A percentile compares a stretch with the other conserved stretches of the same genome.
phyloP scores from a whole-genome alignment of 2,888 invertebrate species.

The Nomada ferruginata region DNA sequence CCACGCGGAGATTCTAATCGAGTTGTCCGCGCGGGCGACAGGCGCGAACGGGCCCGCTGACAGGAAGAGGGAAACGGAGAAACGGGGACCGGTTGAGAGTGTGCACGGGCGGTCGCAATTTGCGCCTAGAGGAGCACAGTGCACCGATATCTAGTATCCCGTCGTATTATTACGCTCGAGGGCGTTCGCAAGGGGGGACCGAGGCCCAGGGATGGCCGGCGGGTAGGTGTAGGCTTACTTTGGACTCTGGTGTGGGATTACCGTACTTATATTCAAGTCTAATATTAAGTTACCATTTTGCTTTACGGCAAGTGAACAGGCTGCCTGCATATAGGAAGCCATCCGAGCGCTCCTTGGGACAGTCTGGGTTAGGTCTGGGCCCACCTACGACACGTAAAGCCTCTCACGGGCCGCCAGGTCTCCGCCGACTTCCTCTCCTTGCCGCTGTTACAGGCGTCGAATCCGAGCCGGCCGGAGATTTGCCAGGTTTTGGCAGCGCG shows the following conservation, averaged over 20 bases:
- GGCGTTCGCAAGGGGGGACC: slow-evolving; percentile 69
- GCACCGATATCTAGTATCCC: slow-evolving; percentile 78
- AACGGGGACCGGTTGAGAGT: slow-evolving; percentile 15
- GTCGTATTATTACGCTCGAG: slow-evolving; percentile 78
- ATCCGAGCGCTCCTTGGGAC: slow-evolving; percentile 82
- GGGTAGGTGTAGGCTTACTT: slow-evolving; percentile 83
- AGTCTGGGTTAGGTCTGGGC: slow-evolving; percentile 80
- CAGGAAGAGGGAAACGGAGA: slow-evolving; percentile 25
- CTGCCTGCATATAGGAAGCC: slow-evolving; percentile 84
- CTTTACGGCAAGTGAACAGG: slow-evolving; percentile 84
- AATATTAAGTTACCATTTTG: slow-evolving; percentile 84
- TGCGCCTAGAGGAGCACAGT: slow-evolving; percentile 68
- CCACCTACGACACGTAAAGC: slow-evolving; percentile 75
- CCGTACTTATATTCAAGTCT: slow-evolving; percentile 83
- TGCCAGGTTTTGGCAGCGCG: too few relatives aligned
- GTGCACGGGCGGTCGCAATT: slow-evolving; percentile 72
- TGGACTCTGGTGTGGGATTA: slow-evolving; percentile 83
- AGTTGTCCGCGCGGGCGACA: slow-evolving; percentile 7
- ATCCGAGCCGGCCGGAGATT: too few relatives aligned
- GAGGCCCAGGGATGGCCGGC: slow-evolving; percentile 67
- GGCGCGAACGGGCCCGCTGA: slow-evolving; percentile 9
- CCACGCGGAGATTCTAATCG: background rate
- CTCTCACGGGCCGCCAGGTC: slow-evolving; percentile 13
- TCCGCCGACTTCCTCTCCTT: background rate
- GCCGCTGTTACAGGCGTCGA: too few relatives aligned